These are phyloP conservation scores for Ophonus ardosiacus DNA, from an alignment of 2,888 invertebrate genomes.

Conservation along the genomic window DNA sequence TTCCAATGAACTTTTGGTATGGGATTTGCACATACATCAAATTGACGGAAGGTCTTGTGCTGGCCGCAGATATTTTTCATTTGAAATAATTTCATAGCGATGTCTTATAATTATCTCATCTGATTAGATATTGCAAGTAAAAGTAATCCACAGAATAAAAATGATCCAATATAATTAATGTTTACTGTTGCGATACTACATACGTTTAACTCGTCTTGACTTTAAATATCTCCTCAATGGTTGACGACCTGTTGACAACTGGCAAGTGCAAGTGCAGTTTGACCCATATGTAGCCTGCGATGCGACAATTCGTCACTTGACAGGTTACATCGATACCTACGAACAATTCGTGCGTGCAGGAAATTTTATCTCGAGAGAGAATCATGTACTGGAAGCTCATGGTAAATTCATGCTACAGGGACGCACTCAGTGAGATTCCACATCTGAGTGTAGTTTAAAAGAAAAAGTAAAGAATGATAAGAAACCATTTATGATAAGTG, in stretches of 20 bases:
- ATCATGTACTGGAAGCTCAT: not conserved
- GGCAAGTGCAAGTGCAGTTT: not conserved
- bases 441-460: not conserved
- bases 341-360: constrained; percentile 57
- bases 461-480: not conserved
- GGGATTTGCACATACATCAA: too few species aligned
- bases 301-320: constrained; percentile 54
- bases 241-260: not conserved
- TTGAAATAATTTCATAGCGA: too few species aligned
- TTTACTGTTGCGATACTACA: too few species aligned
- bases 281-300: constrained; percentile 18
- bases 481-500: not conserved
- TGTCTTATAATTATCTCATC: too few species aligned
- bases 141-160: too few species aligned
- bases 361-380: constrained; percentile 28
- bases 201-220: too few species aligned
- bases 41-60: too few species aligned
- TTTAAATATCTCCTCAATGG: too few species aligned
- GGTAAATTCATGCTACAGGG: not conserved
- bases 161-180: too few species aligned
- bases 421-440: not conserved
- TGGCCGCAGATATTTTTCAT: too few species aligned
- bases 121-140: too few species aligned
- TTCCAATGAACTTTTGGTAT: too few species aligned
- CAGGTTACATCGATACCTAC: constrained; percentile 54